phyloP scores from a whole-genome alignment of 2,113 vertebrate genomes.

The Sus scrofa region T2T-Sscrofa CM000817.6:69402001-69402500 shows the following conservation, averaged over 20 bases:
- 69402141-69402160: no score
- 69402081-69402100: neutral
- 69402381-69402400: no score
- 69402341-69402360: no score
- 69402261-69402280: neutral
- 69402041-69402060: accelerated
- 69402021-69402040: neutral
- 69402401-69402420: no score
- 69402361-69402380: no score
- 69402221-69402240: neutral
- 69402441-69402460: no score
- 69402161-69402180: neutral
- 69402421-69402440: no score
- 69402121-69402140: neutral
- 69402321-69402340: no score
- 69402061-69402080: accelerated
- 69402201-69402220: neutral
- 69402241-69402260: neutral
- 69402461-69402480: no score
- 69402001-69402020: neutral
- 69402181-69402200: no score
- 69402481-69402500: no score
- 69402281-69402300: neutral
- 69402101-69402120: accelerated
- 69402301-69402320: no score